Evolutionary conservation across 2,888 invertebrate species (phyloP).

Genomic region (Drosophila sordidapex): DNA sequence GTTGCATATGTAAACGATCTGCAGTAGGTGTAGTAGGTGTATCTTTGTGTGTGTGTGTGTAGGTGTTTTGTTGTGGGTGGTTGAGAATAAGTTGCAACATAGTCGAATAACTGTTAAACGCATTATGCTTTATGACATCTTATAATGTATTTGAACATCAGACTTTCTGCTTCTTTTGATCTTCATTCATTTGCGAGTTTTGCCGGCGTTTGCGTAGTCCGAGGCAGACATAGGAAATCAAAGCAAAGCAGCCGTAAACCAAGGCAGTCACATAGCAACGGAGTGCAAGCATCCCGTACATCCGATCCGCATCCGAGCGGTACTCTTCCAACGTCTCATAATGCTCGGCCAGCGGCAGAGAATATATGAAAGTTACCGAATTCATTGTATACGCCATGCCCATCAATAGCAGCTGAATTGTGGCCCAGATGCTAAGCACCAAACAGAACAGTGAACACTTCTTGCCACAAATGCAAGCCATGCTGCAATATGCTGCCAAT

Average conservation of each 20-base stretch:
- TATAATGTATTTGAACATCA: slow-evolving; percentile 4
- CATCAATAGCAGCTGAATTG: slow-evolving; percentile 56
- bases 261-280: slow-evolving; percentile 47
- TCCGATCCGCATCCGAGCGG: slow-evolving; percentile 22
- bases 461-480: slow-evolving; percentile 39
- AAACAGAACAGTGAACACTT: slow-evolving; percentile 53
- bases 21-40: not conserved
- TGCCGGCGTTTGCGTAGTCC: slow-evolving; percentile 9
- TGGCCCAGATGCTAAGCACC: slow-evolving; percentile 56
- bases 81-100: slow-evolving; percentile 31
- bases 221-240: slow-evolving; percentile 17
- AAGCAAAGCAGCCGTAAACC: slow-evolving; percentile 29
- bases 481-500: slow-evolving; percentile 10
- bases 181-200: not conserved
- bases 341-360: slow-evolving; percentile 19
- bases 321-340: slow-evolving; percentile 21
- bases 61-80: slow-evolving; percentile 10
- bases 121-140: slow-evolving; percentile 18
- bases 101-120: slow-evolving; percentile 15
- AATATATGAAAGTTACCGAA: slow-evolving; percentile 24
- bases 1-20: slow-evolving; percentile 33
- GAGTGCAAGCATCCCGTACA: slow-evolving; percentile 11
- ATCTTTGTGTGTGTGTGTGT: too few relatives aligned
- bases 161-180: too few relatives aligned
- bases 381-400: slow-evolving; percentile 34